Evolutionary conservation across 2,797 vertebrate species (phyloP), one percentile per base, ranked within the genome.

Genomic region (Lophotriccus pileatus): DNA sequence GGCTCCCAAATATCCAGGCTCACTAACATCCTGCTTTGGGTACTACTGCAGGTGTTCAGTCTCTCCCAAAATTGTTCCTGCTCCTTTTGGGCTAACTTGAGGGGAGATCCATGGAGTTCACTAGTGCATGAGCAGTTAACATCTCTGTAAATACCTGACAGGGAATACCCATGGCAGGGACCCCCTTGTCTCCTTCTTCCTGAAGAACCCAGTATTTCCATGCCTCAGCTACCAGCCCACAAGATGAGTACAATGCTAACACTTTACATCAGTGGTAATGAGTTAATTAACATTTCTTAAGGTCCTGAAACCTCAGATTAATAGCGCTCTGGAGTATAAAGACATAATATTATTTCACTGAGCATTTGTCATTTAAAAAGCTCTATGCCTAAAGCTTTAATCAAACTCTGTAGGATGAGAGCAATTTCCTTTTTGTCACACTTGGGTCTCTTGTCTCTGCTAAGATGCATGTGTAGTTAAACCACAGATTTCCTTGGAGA

Each of bases 341-440:
- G 96, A 80, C 94, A 94, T 93, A 95, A 95, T 96, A 90, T 95
- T 96, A 95, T 95, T 95, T 94, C 94, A 95, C 0, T 76, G 83
- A 89, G 47, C 93, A 95, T 96, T 96, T 94, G 90, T 96, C 94
- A 95, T 91, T 90, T 93, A 28, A 93, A 95, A 96, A 94, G 88
- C 78, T 73, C 70, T 79, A 49, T 18, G 85, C 93, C 92, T 96
- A 93, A 93, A 96, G 94, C 94, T 95, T 95, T 95, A 95, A 93
- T 96, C 88, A 93, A 84, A 79, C 79, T 73, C 64, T 80, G 32
- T 59, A 80, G 56, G 59, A 94, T 37, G 41, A 93, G 28, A 92
- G 70, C 81, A 77, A 88, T 95, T 96, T 85, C 32, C 52, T 76
- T 89, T 91, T 91, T 59, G 74, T 88, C 67, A 84, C 86, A 43